These are phyloP conservation scores for Agonopterix alstromeriana DNA, from an alignment of 2,888 invertebrate genomes.

Conservation along the genomic window DNA sequence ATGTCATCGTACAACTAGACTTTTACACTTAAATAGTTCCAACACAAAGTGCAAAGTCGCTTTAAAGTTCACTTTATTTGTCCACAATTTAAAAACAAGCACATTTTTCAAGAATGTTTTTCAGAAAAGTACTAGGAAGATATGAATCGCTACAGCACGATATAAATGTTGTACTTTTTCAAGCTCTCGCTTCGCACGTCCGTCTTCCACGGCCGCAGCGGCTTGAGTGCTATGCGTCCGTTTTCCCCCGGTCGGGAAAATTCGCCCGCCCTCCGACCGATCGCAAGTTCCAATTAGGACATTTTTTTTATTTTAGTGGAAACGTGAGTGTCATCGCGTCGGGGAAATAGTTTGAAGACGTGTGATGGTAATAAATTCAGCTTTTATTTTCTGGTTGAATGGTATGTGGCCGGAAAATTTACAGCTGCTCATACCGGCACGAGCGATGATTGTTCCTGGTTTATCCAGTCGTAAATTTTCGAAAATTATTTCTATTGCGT, in stretches of 20 bases:
- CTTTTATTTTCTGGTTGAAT: too few relatives aligned
- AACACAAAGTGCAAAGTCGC: neutral
- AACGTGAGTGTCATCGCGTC: neutral
- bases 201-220: constrained; percentile 38
- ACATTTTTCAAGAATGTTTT: neutral
- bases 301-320: constrained; percentile 15
- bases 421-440: too few relatives aligned
- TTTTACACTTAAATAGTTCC: neutral
- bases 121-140: too few relatives aligned
- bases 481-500: too few relatives aligned
- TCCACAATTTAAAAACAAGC: neutral
- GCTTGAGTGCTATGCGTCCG: constrained; percentile 34
- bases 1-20: constrained; percentile 52
- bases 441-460: too few relatives aligned
- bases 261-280: constrained; percentile 50
- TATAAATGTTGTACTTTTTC: neutral
- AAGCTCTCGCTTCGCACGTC: constrained; percentile 29
- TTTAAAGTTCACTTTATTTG: neutral
- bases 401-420: too few relatives aligned
- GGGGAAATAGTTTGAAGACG: too few relatives aligned
- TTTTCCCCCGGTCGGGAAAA: constrained; percentile 53
- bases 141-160: too few relatives aligned
- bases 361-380: too few relatives aligned
- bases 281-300: constrained; percentile 37
- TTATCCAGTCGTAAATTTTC: too few relatives aligned